These are phyloP conservation scores for Chrysogorgia sp. DNA, from an alignment of 92 coral and sea anemone genomes.

Conservation along the genomic window DNA sequence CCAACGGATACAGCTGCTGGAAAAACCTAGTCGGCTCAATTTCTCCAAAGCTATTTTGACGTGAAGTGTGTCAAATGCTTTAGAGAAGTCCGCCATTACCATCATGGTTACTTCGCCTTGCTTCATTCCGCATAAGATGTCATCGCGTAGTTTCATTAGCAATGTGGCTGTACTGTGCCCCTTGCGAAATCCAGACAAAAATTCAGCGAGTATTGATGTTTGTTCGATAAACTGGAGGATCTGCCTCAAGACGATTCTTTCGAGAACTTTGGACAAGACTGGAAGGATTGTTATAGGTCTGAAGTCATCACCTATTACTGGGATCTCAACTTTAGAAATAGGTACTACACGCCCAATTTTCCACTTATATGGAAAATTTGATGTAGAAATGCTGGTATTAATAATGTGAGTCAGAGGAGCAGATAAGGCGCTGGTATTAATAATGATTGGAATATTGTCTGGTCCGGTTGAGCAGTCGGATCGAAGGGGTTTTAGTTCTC, in stretches of 20 bases:
- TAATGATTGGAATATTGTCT: too few species aligned
- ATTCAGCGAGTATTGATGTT: not conserved
- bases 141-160: not conserved
- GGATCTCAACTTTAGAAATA: not conserved
- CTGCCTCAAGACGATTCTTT: not conserved
- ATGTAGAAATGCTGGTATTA: too few species aligned
- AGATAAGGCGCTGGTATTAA: too few species aligned
- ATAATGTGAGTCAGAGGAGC: too few species aligned
- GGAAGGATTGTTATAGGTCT: too few species aligned
- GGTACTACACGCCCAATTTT: constrained; percentile 4
- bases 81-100: not conserved
- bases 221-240: not conserved
- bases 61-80: not conserved
- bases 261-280: too few species aligned
- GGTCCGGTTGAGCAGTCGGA: too few species aligned
- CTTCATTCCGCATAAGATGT: too few species aligned
- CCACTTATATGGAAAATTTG: not conserved
- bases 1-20: not conserved
- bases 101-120: not conserved
- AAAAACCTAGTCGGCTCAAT: not conserved
- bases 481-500: too few species aligned
- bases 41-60: not conserved
- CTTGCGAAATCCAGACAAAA: constrained; percentile 3
- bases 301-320: not conserved
- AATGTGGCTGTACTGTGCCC: not conserved